These are phyloP conservation scores for Nezara viridula DNA, from an alignment of 2,888 invertebrate genomes.

Conservation along the genomic window DNA sequence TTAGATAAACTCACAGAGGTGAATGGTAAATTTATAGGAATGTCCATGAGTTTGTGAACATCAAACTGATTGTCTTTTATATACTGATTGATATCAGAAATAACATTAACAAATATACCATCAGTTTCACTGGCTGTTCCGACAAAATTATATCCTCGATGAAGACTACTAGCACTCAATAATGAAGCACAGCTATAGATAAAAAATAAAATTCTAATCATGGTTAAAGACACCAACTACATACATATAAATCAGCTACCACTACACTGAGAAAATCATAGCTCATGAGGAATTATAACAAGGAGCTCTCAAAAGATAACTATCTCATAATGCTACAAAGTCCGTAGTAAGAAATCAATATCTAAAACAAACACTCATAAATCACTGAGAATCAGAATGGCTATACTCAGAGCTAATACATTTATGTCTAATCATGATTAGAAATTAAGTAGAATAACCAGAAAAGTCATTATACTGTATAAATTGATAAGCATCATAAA, in stretches of 20 bases:
- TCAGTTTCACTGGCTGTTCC: not conserved
- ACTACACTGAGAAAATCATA: not conserved
- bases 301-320: not conserved
- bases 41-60: not conserved
- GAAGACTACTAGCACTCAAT: not conserved
- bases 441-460: not conserved
- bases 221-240: not conserved
- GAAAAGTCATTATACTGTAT: not conserved
- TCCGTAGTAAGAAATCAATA: not conserved
- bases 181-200: not conserved
- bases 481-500: not conserved
- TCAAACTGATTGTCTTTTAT: not conserved
- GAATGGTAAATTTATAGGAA: not conserved
- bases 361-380: slow-evolving; percentile 6
- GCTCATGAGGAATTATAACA: not conserved
- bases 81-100: slow-evolving; percentile 16
- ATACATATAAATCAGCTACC: not conserved
- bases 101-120: not conserved
- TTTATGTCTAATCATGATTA: not conserved
- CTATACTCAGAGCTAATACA: not conserved
- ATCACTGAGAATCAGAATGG: not conserved
- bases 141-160: not conserved
- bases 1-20: not conserved
- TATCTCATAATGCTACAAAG: not conserved
- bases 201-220: not conserved